Evolutionary conservation across 2,888 invertebrate genomes (phyloP).

Genomic region (Cyaniris semiargus): DNA sequence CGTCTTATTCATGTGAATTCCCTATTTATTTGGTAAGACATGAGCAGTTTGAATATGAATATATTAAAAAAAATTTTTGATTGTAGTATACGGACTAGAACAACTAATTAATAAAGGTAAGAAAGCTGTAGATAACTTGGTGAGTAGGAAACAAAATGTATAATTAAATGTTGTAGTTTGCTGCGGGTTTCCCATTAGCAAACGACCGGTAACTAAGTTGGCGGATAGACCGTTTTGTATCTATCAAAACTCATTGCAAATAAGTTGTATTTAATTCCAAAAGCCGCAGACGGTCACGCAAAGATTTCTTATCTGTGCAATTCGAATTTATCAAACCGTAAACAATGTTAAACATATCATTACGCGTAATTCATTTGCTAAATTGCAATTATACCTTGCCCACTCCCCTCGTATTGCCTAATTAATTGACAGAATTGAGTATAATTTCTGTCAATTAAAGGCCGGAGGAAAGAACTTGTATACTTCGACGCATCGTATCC

Average conservation of each 20-base stretch:
- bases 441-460: conserved; percentile 59
- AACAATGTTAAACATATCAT: conserved; percentile 28
- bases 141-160: neutral
- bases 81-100: neutral
- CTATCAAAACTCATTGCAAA: neutral
- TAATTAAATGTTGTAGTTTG: neutral
- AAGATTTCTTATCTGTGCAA: conserved; percentile 5
- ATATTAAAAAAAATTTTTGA: neutral
- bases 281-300: neutral
- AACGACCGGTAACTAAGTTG: neutral
- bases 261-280: neutral
- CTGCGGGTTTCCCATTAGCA: neutral
- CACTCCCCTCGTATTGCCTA: conserved; percentile 39
- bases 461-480: conserved; percentile 46
- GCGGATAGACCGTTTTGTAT: neutral
- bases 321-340: conserved; percentile 26
- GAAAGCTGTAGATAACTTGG: neutral
- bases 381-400: conserved; percentile 31
- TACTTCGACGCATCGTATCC: conserved; percentile 63
- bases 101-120: neutral
- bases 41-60: neutral
- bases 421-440: conserved; percentile 55
- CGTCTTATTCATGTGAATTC: neutral
- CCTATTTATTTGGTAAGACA: too few relatives aligned
- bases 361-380: conserved; percentile 28